These are phyloP conservation scores for Mus minutoides DNA, from an alignment of 2,797 vertebrate species.

Conservation along the genomic window DNA sequence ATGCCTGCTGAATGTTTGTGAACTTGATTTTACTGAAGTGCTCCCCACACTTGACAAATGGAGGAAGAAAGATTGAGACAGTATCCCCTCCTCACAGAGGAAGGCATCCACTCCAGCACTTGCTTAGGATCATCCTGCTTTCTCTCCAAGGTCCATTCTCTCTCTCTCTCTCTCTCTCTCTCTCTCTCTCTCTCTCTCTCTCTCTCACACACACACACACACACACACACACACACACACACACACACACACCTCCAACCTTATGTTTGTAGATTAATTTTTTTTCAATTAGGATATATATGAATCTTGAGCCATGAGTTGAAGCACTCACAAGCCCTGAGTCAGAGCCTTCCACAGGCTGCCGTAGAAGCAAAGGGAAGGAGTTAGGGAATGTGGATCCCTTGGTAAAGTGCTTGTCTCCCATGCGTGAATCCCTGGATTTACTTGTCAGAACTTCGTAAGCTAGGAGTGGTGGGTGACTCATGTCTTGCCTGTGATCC, in stretches of 20 bases:
- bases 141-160: background rate
- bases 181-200: background rate
- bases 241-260: background rate
- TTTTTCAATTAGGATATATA: background rate
- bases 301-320: background rate
- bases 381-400: background rate
- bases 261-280: slow-evolving; percentile 46
- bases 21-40: background rate
- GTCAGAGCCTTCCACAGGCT: background rate
- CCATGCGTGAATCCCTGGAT: background rate
- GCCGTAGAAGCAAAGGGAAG: background rate
- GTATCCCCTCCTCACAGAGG: background rate
- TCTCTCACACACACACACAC: background rate
- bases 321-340: background rate
- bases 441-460: background rate
- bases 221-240: too few species aligned
- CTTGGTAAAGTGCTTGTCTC: background rate
- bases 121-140: background rate
- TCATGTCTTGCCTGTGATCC: background rate
- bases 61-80: background rate
- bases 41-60: background rate
- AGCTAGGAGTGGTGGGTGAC: background rate
- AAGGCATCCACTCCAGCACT: background rate
- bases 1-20: background rate
- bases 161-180: background rate